Base-by-base conservation (phyloP, 1,140 invertebrate genomes). In the Elymnias hypermnestra region DNA sequence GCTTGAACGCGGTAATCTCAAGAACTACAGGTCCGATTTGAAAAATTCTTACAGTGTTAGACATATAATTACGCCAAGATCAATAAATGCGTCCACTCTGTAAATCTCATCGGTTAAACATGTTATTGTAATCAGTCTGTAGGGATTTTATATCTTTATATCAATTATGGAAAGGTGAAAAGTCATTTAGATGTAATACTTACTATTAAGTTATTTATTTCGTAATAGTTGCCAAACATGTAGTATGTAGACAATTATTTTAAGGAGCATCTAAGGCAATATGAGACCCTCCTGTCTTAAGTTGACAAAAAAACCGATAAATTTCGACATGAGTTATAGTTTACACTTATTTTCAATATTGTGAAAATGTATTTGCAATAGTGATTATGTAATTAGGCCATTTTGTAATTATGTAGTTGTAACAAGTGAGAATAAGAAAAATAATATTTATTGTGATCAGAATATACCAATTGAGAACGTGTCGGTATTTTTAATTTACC, bases 161-260 rank as follows among this genome's bases (percentile, higher is more conserved):
- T 22, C 4, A 19, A 18, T 17, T 9, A 65, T 63, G 50, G 60
- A 57, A 47, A n/a, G n/a, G n/a, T n/a, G n/a, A n/a, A 59, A 59
- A 69, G 69, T 74, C 69, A 72, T 64, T 61, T 67, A 74, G 61
- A 35, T 46, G 52, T 62, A 68, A 31, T n/a, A 35, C 39, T 39
- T 64, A 65, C 53, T 39, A 43, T 38, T 78, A 78, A 79, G 72
- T 74, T 76, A 79, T 79, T 79, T 79, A 79, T 79, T 78, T 62
- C 59, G 51, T 63, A 67, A 43, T 43, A 50, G 39, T 50, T 50
- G 39, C 39, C 40, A 50, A 50, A 37, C 40, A 22, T 12, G 15
- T 36, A 36, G 33, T 19, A 21, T 15, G 4, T 42, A 42, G 12
- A 13, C 22, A 25, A 2, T 33, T 7, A 7, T 14, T 31, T 1